Evolutionary conservation across 2,888 invertebrate genomes (phyloP), one percentile per base, ranked within the genome.

Genomic region (Archips crataeganus): DNA sequence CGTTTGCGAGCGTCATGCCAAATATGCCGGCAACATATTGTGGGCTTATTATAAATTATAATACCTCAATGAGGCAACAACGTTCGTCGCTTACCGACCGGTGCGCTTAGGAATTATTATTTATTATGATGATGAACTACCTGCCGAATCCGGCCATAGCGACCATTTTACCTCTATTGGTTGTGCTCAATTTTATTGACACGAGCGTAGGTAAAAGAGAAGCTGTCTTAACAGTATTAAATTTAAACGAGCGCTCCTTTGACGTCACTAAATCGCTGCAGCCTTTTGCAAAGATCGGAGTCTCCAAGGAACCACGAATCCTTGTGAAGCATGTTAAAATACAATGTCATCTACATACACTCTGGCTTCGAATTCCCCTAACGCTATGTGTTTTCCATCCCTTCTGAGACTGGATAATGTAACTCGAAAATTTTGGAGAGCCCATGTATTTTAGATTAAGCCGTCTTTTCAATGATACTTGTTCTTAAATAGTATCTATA

Each of bases 331-430:
- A 65, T 51, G 61, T 34, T 57, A 45, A 69, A 63, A 63, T 15
- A 59, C 63, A 42, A 68, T 71, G 60, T 65, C 65, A 51, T 66
- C 60, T 65, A 68, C 63, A 69, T 73, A 73, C 49, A 73, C 62
- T 63, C 45, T 68, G 47, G 10, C 47, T 63, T 36, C 32, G 45
- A 39, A 68, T 64, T 70, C 68, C 73, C 73, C 32, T 32, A 39
- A 59, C 68, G 68, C 63, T 49, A 10, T 39, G 68, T 57, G 63
- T 13, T 68, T 39, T 57, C 54, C n/a, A 45, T 61, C 61, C 13
- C 36, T 61, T 11, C 42, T 32, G 57, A 49, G 57, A 15, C 57
- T 49, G 15, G 68, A 36, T 32, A 42, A 23, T 39, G 54, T 63
- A 47, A 13, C 57, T 63, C 63, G 57, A 59, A 59, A 47, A 36